phyloP scores from a whole-genome alignment of 2,888 invertebrate genomes.

The Gymnosoma rotundatum region DNA sequence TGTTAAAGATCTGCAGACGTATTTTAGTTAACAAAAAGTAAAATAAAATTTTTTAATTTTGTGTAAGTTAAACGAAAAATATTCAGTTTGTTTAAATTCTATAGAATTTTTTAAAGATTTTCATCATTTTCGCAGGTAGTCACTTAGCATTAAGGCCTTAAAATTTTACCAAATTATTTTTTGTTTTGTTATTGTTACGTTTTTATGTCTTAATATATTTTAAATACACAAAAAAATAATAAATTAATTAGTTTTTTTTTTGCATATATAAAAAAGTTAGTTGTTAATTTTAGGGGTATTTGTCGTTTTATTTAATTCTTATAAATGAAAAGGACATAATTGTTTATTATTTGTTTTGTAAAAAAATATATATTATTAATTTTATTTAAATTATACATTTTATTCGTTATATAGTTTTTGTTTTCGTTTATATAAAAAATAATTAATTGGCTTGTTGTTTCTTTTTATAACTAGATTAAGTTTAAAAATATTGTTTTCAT shows the following conservation, averaged over 20 bases:
- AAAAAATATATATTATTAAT: not conserved
- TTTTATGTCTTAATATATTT: not conserved
- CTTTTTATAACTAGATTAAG: constrained; percentile 38
- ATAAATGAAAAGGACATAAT: constrained; percentile 1
- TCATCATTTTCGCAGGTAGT: too few species aligned
- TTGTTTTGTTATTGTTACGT: not conserved
- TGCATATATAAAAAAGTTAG: constrained; percentile 13
- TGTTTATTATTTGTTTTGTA: constrained; percentile 38
- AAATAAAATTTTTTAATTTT: too few species aligned
- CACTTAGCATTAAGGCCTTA: not conserved
- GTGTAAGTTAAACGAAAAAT: too few species aligned
- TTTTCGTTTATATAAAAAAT: constrained; percentile 5
- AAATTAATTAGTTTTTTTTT: not conserved
- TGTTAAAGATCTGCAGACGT: too few species aligned
- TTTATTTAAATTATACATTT: constrained; percentile 18
- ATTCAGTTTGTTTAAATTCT: too few species aligned
- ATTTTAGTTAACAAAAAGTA: too few species aligned
- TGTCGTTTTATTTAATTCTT: constrained; percentile 50
- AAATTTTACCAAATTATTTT: constrained; percentile 29
- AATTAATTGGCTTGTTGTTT: constrained; percentile 61
- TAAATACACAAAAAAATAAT: not conserved
- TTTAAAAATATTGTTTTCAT: constrained; percentile 40
- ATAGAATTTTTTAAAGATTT: not conserved
- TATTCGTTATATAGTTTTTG: constrained; percentile 34
- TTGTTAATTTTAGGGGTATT: constrained; percentile 53